Base-by-base conservation (phyloP, 2,888 invertebrate genomes). In the Norana najaformis region DNA sequence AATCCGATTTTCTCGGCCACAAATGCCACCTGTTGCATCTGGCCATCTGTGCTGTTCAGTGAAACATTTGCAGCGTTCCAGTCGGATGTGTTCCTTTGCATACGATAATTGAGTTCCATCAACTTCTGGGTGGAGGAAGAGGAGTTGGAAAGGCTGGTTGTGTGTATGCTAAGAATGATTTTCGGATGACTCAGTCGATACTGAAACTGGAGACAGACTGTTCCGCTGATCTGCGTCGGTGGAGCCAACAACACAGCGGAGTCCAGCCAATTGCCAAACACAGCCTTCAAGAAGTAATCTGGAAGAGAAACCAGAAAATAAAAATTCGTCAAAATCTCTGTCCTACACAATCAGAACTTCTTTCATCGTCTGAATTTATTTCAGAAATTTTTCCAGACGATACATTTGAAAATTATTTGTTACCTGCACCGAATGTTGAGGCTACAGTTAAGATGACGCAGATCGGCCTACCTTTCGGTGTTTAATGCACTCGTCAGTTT, bases 1-100 rank as follows among this genome's bases (percentile, higher is more conserved):
- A 83, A 83, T 35, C 83, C 83, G 30, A 83, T 83, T 83, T 83
- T 83, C 36, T 83, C 83, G 13, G 83, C 83, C 83, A 83, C 35
- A 36, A 83, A 83, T 35, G 83, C 83, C 34, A 83, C 36, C 83
- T 36, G 83, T 83, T 83, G 83, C 35, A 83, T 30, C 30, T 34
- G 14, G 14, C 35, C 83, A 23, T 47, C 1, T 20, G 20, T 47
- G 47, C 47, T 47, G 35, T 20, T 34, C 13, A 83, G 83, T 34
- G 34, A 1, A 36, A 83, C 34, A 36, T 20, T 18, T 2, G 16
- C 35, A 36, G 35, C 4, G 83, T 36, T 83, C 83, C 83, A 83
- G 36, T 36, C 30, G 83, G 35, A 35, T 36, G 83, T 16, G 83
- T 83, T 83, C 83, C 16, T 35, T 11, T 83, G 83, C 14, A 83